Conservation (phyloP, 2,113 vertebrate species). For the Entelurus aequoreus region DNA sequence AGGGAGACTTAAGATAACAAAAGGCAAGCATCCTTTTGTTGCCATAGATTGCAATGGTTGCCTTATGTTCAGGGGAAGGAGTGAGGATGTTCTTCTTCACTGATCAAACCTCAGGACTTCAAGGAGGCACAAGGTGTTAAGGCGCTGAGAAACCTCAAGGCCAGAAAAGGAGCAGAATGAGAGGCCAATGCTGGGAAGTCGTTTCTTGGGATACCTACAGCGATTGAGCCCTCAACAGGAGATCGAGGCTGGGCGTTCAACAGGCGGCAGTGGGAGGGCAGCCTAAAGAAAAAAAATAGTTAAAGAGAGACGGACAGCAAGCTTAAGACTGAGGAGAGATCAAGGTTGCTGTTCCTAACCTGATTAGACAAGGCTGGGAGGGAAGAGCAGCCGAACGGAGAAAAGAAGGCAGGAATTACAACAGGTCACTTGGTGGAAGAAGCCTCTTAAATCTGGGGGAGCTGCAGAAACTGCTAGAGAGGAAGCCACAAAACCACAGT, state of each 20-base stretch:
- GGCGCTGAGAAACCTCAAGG: conserved; percentile 18
- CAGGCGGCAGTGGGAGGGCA: conserved; percentile 12
- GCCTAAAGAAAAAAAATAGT: conserved; percentile 43
- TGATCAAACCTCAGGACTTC: conserved; percentile 53
- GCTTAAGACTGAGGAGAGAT: conserved; percentile 62
- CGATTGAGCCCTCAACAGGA: conserved; percentile 46
- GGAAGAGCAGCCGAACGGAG: conserved; percentile 29
- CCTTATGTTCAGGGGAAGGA: conserved; percentile 39
- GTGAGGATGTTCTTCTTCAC: conserved; percentile 45
- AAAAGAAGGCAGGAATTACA: conserved; percentile 44
- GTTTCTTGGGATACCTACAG: conserved; percentile 24
- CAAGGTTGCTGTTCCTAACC: conserved; percentile 52
- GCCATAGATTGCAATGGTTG: conserved; percentile 21
- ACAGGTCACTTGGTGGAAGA: conserved; percentile 48
- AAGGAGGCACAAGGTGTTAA: conserved; percentile 28
- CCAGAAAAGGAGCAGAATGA: conserved; percentile 19
- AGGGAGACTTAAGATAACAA: conserved; percentile 58
- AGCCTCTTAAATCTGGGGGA: conserved; percentile 61
- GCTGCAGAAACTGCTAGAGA: conserved; percentile 48
- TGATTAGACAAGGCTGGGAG: conserved; percentile 53
- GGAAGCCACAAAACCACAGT: conserved; percentile 68
- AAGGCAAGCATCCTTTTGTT: conserved; percentile 37
- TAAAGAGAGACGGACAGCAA: conserved; percentile 56
- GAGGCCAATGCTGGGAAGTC: conserved; percentile 20
- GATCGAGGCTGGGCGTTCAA: conserved; percentile 31